phyloP scores from a whole-genome alignment of 2,888 invertebrate species.

The Dromius quadrimaculatus region DNA sequence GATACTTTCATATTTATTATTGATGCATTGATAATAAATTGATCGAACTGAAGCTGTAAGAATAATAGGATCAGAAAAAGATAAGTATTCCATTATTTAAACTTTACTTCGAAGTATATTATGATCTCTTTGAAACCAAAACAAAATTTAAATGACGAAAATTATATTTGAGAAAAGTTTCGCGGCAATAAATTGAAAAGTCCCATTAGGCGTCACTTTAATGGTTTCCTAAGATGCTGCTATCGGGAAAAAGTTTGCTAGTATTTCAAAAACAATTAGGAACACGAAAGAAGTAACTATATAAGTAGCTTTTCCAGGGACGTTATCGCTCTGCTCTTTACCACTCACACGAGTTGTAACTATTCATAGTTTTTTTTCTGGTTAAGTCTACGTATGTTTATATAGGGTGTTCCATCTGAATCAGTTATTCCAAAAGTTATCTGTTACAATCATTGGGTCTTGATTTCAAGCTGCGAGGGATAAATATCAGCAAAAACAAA shows the following conservation, averaged over 20 bases:
- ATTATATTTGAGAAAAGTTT: slow-evolving; percentile 46
- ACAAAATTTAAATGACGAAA: slow-evolving; percentile 41
- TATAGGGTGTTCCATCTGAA: too few species aligned
- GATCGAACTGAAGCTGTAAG: not conserved
- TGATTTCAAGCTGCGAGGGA: too few species aligned
- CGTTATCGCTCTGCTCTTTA: slow-evolving; percentile 35
- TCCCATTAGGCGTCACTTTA: slow-evolving; percentile 47
- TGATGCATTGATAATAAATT: slow-evolving; percentile 3
- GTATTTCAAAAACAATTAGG: slow-evolving; percentile 51
- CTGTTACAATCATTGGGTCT: too few species aligned
- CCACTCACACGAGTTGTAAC: slow-evolving; percentile 12
- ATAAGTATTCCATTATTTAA: slow-evolving; percentile 19
- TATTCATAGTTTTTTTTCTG: slow-evolving; percentile 33
- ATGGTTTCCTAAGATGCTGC: slow-evolving; percentile 47
- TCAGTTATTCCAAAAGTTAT: too few species aligned
- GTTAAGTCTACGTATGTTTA: too few species aligned
- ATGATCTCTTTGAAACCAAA: slow-evolving; percentile 33
- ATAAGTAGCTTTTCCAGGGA: slow-evolving; percentile 41
- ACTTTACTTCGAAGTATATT: slow-evolving; percentile 26
- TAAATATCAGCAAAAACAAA: too few species aligned
- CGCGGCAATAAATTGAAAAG: slow-evolving; percentile 47
- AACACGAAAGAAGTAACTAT: slow-evolving; percentile 48
- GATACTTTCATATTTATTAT: too few species aligned
- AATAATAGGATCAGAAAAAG: not conserved
- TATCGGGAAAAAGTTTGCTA: slow-evolving; percentile 50